Base-by-base conservation (phyloP, 2,888 invertebrate species). In the Torymus tubicola region DNA sequence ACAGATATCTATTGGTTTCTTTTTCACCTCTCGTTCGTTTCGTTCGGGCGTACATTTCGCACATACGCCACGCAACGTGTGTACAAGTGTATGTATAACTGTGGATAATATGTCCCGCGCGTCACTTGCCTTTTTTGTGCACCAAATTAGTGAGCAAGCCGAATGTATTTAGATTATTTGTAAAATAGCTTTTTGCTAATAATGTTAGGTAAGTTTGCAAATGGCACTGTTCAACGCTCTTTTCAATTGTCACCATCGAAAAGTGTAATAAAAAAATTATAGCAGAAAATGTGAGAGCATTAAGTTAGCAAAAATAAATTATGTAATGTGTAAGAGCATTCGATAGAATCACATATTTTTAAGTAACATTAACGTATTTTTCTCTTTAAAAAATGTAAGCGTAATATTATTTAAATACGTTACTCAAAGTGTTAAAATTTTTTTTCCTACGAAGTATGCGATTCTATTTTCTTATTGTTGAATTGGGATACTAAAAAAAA, bases 61-160 rank as follows among this genome's bases (percentile, higher is more conserved):
- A 60, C 11, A 57, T 12, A 53, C 64, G 64, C 52, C 50, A 8
- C 50, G 12, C 60, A 60, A 60, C 50, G 31, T 72, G 14, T 64
- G 18, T 73, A 60, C 50, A 52, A 55, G 14, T 16, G 31, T 72
- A 13, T 69, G 18, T 73, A 60, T 57, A 50, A 55, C 18, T 55
- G 60, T 63, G 12, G 14, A 18, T 65, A 52, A 52, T 5, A 21
- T 18, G n/a, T 50, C 42, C 50, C 2, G 52, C 65, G 18, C 58
- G 42, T 78, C 53, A 24, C 67, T 78, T 65, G 60, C 53, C 67
- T 65, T 72, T 31, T 31, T 8, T 31, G 8, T 53, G n/a, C 52
- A 53, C 65, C 52, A 53, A 60, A 72, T 72, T 78, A 60, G 58
- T 72, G 18, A 52, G 52, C 2, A 77, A 77, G 64, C 70, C 52